Percentiles rank a stretch among this genome's conserved stretches.
These are phyloP conservation scores for Drosophila rhopaloa DNA, from an alignment of 1,140 invertebrate genomes.

Conservation along the genomic window DNA sequence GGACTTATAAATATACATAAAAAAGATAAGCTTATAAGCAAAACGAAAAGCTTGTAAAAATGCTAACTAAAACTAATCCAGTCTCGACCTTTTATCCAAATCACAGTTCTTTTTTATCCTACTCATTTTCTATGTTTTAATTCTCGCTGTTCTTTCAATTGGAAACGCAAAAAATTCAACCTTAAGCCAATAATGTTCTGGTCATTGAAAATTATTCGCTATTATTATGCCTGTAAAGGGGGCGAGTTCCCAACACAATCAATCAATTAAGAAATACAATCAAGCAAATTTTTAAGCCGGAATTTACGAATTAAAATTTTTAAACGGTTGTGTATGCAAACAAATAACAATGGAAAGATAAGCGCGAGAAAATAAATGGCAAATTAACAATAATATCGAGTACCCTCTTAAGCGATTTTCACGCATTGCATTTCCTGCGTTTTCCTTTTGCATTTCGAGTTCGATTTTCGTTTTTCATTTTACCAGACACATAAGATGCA, in stretches of 20 bases:
- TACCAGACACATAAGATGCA: neutral
- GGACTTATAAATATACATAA: constrained; percentile 77
- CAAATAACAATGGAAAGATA: constrained; percentile 27
- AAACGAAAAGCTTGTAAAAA: constrained; percentile 65
- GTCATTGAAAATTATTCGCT: constrained; percentile 29
- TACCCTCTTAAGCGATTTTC: constrained; percentile 14
- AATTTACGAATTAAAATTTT: constrained; percentile 45
- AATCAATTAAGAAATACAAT: constrained; percentile 78
- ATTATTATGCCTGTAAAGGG: constrained; percentile 47
- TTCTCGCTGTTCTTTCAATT: constrained; percentile 12
- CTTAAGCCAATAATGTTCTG: constrained; percentile 18
- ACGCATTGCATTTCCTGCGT: constrained; percentile 14
- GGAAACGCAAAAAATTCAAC: constrained; percentile 12
- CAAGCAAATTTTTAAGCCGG: constrained; percentile 51
- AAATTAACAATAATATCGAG: constrained; percentile 16
- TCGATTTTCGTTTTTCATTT: constrained; percentile 1
- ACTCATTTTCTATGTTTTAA: constrained; percentile 7
- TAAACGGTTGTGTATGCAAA: constrained; percentile 62
- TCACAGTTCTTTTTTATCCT: constrained; percentile 9
- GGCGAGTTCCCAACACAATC: constrained; percentile 55
- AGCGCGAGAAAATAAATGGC: constrained; percentile 15
- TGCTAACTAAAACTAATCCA: constrained; percentile 40
- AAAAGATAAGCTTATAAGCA: constrained; percentile 45
- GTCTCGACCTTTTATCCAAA: constrained; percentile 19
- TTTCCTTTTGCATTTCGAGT: constrained; percentile 5